phyloP scores from a whole-genome alignment of 2,888 invertebrate genomes.

The Eilema caniola region DNA sequence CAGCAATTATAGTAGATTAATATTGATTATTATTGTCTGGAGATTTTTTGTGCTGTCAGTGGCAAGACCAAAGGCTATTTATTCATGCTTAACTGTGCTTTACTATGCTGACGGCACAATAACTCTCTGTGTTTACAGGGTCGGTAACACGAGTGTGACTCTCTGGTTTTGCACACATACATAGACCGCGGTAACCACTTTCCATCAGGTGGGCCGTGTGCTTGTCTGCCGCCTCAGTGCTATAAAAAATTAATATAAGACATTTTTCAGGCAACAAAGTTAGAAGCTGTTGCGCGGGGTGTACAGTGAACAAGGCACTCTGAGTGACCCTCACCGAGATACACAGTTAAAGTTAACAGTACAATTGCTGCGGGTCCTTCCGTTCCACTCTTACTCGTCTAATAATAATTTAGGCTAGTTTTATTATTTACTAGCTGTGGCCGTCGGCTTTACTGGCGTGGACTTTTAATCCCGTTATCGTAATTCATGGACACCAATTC shows the following conservation, averaged over 20 bases:
- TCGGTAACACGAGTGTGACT: too few species aligned
- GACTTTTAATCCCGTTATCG: background rate
- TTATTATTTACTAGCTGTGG: conserved; percentile 7
- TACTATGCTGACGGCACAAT: too few species aligned
- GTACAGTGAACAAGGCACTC: conserved; percentile 59
- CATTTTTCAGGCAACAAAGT: background rate
- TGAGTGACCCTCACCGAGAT: conserved; percentile 51
- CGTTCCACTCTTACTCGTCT: conserved; percentile 47
- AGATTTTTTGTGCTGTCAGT: too few species aligned
- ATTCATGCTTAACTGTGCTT: too few species aligned
- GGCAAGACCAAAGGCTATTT: too few species aligned
- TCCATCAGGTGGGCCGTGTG: too few species aligned
- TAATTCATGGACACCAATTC: background rate
- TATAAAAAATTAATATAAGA: too few species aligned
- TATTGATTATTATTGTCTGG: background rate
- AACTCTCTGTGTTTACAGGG: too few species aligned
- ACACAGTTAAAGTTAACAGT: conserved; percentile 34
- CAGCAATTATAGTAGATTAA: background rate
- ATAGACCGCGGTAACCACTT: too few species aligned
- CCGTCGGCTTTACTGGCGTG: background rate
- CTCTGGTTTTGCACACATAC: too few species aligned
- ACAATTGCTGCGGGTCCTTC: conserved; percentile 53
- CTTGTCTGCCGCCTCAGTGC: too few species aligned
- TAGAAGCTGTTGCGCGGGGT: conserved; percentile 50
- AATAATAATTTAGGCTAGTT: conserved; percentile 14